Evolutionary conservation across 2,113 vertebrate species (phyloP).

Genomic region (Calypte anna): DNA sequence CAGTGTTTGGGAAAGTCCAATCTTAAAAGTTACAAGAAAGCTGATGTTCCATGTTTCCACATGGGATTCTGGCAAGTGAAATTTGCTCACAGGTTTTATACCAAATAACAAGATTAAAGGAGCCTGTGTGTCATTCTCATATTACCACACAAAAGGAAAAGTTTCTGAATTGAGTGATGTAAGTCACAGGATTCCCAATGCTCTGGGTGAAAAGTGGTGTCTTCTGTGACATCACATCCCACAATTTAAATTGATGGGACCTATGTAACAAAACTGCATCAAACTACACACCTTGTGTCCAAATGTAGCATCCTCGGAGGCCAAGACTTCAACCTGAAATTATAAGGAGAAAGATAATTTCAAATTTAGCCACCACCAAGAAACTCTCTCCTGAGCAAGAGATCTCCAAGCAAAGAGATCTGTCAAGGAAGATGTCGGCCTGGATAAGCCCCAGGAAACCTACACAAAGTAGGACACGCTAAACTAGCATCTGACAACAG

Average conservation of each 20-base stretch:
- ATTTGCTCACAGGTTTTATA: neutral
- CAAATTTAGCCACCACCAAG: conserved; percentile 53
- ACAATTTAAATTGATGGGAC: neutral
- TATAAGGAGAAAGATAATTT: conserved; percentile 74
- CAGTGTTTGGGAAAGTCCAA: neutral
- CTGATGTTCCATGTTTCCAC: neutral
- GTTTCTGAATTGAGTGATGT: neutral
- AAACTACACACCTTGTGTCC: conserved; percentile 78
- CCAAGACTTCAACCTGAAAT: conserved; percentile 77
- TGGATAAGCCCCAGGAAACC: neutral
- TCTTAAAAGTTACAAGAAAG: neutral
- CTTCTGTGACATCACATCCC: neutral
- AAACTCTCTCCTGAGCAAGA: neutral
- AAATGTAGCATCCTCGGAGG: conserved; percentile 75
- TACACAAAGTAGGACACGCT: accelerated
- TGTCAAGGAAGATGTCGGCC: neutral
- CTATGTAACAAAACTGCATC: conserved; percentile 36
- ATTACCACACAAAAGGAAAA: neutral
- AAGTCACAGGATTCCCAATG: neutral
- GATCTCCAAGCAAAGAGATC: neutral
- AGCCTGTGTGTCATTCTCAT: neutral
- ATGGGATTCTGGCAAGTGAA: neutral
- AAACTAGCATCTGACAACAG: neutral
- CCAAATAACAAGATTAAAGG: neutral
- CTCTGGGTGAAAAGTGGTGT: neutral